Base-by-base conservation (phyloP, 2,113 vertebrate genomes). In the Epinephelus cyanopodus region DNA sequence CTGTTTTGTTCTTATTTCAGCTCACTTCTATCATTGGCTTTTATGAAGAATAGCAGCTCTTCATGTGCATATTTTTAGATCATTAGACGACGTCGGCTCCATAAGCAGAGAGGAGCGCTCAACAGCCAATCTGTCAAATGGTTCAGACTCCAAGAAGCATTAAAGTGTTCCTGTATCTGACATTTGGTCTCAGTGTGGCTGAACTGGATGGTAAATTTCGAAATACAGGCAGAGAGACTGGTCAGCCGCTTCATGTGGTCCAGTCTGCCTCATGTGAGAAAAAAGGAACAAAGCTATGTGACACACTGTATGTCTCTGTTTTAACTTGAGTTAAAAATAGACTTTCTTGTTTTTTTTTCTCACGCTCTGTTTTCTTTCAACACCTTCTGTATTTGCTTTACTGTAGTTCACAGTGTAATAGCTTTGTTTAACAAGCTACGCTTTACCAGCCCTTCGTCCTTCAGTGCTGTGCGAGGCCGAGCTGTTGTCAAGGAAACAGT, bases 401-500 rank as follows among this genome's bases (percentile, higher is more conserved):
- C 56, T 82, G 57, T 33, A 15, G 29, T 83, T 85, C 76, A 80
- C 72, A 76, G 42, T 63, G 70, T 69, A 78, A 72, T 11, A 23
- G 61, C 23, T 27, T 66, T 70, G 76, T 83, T 89, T 77, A 89
- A 90, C 79, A 52, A 81, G 81, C 72, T 72, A 19, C 82, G 72
- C 52, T 85, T 87, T 83, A 66, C 25, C 62, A 86, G 54, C 25
- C 18, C 65, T 60, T 14, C 63, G 68, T 81, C 82, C 81, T 82
- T 76, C 56, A 19, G 64, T 23, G 25, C 45, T 56, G 77, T 68
- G 15, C 14, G 1, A 77, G 87, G 67, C 37, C 33, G 81, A 66
- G 85, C 37, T 0, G 91, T 92, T 89, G 91, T 86, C 93, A 91
- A 69, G 87, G 92, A 76, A 92, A 95, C 91, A n/a, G 82, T 79